Base-by-base conservation (phyloP, 2,113 vertebrate genomes). In the Nothoprocta perdicaria region DNA sequence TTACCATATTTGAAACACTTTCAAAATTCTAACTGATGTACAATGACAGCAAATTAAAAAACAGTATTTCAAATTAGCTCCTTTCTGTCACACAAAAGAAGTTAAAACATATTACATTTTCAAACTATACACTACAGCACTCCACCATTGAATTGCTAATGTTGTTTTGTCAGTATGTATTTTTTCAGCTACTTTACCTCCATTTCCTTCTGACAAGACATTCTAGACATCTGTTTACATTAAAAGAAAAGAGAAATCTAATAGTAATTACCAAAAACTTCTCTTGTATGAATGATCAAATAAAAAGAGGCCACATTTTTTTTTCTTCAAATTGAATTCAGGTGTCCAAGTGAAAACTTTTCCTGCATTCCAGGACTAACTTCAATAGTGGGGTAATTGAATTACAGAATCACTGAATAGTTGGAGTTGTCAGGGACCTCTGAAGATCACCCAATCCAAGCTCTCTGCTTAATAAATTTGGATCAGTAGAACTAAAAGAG, bases 181-280 rank as follows among this genome's bases (percentile, higher is more conserved):
- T 82, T 92, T 73, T 73, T 45, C 14, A 88, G 23, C 26, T 63
- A 83, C 35, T 86, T 92, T 86, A 91, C 68, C 65, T 94, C 73
- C 63, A 5, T 45, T 75, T 94, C 86, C 40, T 89, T 89, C 65
- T 80, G 79, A 72, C 12, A 46, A 31, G 58, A 62, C 68, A 72
- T 93, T 84, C 62, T 81, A 76, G 73, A 52, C 57, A 68, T 5
- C 22, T 86, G 17, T 66, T 89, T 60, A 88, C 91, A 73, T 10
- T 22, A 55, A 80, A 62, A 18, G 41, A 52, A 90, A 88, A 35
- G 22, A 84, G 8, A 67, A 86, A 82, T 75, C 74, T 77, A 71
- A 24, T 7, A 61, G 41, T 24, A n/a, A 33, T 21, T 65, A 41
- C 52, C 67, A 29, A 58, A 63, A 63, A 63, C 5, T 12, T 52